phyloP scores from a whole-genome alignment of 2,888 invertebrate genomes.

The Melanostoma mellinum region DNA sequence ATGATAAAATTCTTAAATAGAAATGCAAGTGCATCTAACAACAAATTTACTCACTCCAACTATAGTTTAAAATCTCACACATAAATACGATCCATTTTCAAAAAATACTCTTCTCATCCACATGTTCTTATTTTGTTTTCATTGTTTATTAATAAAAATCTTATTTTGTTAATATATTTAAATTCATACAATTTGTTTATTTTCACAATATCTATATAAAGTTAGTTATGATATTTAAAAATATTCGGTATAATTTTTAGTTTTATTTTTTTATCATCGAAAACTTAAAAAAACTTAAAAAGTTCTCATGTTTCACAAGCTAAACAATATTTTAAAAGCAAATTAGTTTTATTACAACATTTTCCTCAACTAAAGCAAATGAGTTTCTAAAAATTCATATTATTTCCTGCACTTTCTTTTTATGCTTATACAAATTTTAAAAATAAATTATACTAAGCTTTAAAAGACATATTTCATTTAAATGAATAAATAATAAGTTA shows the following conservation, averaged over 20 bases:
- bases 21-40: constrained; percentile 14
- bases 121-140: constrained; percentile 33
- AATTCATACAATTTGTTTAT: constrained; percentile 56
- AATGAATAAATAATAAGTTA: constrained; percentile 69
- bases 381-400: constrained; percentile 47
- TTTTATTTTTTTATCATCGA: constrained; percentile 42
- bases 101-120: constrained; percentile 41
- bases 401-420: constrained; percentile 3
- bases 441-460: constrained; percentile 62
- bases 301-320: constrained; percentile 15
- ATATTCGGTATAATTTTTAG: constrained; percentile 49
- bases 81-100: constrained; percentile 23
- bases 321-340: constrained; percentile 31
- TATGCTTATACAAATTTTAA: constrained; percentile 12
- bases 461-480: constrained; percentile 31
- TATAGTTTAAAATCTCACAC: constrained; percentile 27
- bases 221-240: constrained; percentile 56
- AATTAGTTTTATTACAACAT: constrained; percentile 29
- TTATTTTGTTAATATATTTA: constrained; percentile 57
- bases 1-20: background rate
- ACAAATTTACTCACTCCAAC: constrained; percentile 7
- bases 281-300: constrained; percentile 21
- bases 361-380: constrained; percentile 24
- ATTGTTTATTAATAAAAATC: constrained; percentile 17
- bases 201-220: constrained; percentile 65